Conservation (phyloP, 2,888 invertebrate species). For the Neoitamus cyanurus region DNA sequence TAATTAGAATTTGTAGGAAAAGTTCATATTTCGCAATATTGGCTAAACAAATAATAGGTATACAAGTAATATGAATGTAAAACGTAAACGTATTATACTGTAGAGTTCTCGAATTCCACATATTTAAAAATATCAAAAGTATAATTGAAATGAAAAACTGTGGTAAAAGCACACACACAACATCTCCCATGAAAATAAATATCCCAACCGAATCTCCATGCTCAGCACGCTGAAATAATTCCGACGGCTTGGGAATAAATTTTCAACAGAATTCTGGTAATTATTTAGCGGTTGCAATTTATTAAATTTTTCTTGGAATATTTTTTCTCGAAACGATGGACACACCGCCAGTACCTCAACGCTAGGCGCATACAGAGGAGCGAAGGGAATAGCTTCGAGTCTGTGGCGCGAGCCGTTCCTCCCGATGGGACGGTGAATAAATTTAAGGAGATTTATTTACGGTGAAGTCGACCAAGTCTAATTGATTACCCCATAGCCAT, state of each 20-base stretch:
- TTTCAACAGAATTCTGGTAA: constrained; percentile 10
- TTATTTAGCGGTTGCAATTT: constrained; percentile 27
- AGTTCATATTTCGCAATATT: no score
- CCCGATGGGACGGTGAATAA: not conserved
- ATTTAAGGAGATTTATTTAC: constrained; percentile 14
- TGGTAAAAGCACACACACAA: not conserved
- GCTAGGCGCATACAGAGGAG: not conserved
- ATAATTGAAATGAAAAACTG: not conserved
- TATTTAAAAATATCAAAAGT: no score
- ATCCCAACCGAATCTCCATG: not conserved
- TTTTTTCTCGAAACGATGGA: not conserved
- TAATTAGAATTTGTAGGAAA: no score
- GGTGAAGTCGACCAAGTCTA: not conserved
- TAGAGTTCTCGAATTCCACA: no score
- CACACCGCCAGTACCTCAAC: not conserved
- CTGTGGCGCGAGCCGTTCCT: not conserved
- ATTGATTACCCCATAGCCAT: constrained; percentile 3
- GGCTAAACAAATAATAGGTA: no score
- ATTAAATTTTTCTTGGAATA: constrained; percentile 16
- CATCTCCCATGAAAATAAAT: not conserved
- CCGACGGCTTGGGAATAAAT: not conserved
- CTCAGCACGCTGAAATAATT: not conserved
- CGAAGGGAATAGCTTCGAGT: not conserved
- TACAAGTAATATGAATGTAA: no score
- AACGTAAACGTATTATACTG: no score